Evolutionary conservation across 2,113 vertebrate species (phyloP), one percentile per base, ranked within the genome.

Genomic region (Lepus timidus): DNA sequence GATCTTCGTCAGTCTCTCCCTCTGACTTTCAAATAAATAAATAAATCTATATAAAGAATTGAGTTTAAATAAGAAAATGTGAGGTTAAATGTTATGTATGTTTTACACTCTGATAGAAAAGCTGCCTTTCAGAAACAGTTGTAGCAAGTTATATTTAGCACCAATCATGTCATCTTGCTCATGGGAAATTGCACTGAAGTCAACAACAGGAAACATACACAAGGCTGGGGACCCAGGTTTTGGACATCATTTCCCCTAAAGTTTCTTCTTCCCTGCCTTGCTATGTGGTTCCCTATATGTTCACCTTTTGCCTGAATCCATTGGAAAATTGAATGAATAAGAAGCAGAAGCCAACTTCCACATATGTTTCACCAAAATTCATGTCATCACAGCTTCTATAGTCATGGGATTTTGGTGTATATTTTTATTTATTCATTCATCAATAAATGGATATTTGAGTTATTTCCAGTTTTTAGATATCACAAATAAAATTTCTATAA

Each of bases 371-470:
- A 82, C 12, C 16, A 61, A n/a, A 87, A n/a, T 67, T 81, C 27
- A 19, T 75, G 0, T 87, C 20, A 93, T 68, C 31, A 44, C 7
- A 82, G 27, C 4, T 31, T 76, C 12, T 64, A 3, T 81, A 76
- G 52, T 33, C 51, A 17, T 64, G n/a, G 27, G 61, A 75, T 79
- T 81, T 74, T 17, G 20, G 51, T 70, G 9, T 68, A 68, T 17
- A 76, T 87, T 85, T 86, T 68, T 65, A 31, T 82, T 49, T 82
- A 91, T 49, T 44, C 31, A 85, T 55, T 70, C 70, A 88, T 88
- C 23, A 93, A 23, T 90, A 79, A 52, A 52, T 84, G 78, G 14
- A 16, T 78, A 78, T 83, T 76, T 84, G 88, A 14, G 27, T 55
- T 82, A 7, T 74, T 71, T 90, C 70, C 29, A 33, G 10, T 3